Evolutionary conservation across 2,888 invertebrate species (phyloP).

Genomic region (Napeogenes inachia): DNA sequence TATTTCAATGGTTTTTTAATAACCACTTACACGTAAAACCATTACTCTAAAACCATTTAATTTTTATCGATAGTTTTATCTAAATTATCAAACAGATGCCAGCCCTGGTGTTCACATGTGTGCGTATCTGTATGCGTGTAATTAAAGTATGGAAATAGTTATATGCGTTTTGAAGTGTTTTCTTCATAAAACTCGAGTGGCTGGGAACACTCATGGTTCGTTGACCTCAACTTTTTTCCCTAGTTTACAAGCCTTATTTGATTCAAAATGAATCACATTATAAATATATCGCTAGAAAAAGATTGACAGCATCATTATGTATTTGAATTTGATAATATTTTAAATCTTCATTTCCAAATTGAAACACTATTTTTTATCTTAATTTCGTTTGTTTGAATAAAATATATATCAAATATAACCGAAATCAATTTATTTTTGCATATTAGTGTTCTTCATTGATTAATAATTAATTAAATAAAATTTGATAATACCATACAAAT

Average conservation of each 20-base stretch:
- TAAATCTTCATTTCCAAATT: conserved; percentile 3
- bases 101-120: conserved; percentile 20
- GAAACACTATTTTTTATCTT: neutral
- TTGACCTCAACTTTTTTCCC: conserved; percentile 63
- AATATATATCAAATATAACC: no score
- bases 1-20: no score
- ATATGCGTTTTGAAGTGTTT: conserved; percentile 76
- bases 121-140: conserved; percentile 64
- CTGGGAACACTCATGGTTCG: conserved; percentile 66
- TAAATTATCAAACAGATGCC: conserved; percentile 19
- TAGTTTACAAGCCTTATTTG: conserved; percentile 38
- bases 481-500: no score
- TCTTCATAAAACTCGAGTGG: conserved; percentile 75
- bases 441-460: no score
- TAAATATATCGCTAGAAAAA: conserved; percentile 13
- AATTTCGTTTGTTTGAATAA: no score
- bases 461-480: no score
- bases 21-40: neutral
- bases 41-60: no score
- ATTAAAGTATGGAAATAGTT: conserved; percentile 77
- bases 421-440: no score
- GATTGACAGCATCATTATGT: conserved; percentile 18
- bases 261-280: conserved; percentile 19
- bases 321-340: conserved; percentile 1
- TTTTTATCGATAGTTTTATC: conserved; percentile 6